These are phyloP conservation scores for Pandemis cinnamomeana DNA, from an alignment of 2,888 invertebrate genomes.

Conservation along the genomic window DNA sequence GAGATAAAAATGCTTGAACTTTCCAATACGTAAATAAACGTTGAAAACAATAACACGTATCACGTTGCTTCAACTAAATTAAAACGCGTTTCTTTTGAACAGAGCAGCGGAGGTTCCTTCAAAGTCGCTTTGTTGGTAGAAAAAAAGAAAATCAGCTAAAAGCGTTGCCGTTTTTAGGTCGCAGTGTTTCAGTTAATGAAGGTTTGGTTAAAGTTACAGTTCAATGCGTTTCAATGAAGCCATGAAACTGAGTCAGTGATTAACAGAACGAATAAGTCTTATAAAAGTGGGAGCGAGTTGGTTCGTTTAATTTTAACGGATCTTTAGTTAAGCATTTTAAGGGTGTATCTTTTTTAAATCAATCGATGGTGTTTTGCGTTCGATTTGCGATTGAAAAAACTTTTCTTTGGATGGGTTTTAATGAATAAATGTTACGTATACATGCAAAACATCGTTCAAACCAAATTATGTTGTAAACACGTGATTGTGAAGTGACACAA, in stretches of 20 bases:
- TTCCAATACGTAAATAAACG: background rate
- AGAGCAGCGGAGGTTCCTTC: slow-evolving; percentile 5
- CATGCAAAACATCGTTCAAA: too few species aligned
- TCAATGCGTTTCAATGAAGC: slow-evolving; percentile 14
- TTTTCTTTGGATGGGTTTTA: too few species aligned
- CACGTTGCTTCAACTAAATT: slow-evolving; percentile 16
- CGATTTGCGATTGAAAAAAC: background rate
- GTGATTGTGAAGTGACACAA: too few species aligned
- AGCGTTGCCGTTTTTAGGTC: slow-evolving; percentile 33
- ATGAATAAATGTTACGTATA: too few species aligned
- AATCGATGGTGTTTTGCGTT: background rate
- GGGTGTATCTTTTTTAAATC: background rate
- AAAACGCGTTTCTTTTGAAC: slow-evolving; percentile 12
- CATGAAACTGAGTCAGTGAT: background rate
- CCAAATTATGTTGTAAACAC: too few species aligned
- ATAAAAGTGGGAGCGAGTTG: background rate
- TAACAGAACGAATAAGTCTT: slow-evolving; percentile 7
- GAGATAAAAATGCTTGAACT: background rate
- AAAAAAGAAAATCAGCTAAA: slow-evolving; percentile 29
- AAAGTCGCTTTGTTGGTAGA: slow-evolving; percentile 28
- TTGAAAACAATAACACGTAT: background rate
- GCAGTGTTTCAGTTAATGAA: slow-evolving; percentile 32
- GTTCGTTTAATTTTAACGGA: slow-evolving; percentile 1
- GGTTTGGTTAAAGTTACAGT: slow-evolving; percentile 23
- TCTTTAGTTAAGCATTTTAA: background rate